Percentiles rank a stretch among this genome's conserved stretches.
Conservation (phyloP, 2,888 invertebrate genomes). For the Heliconius sara region DNA sequence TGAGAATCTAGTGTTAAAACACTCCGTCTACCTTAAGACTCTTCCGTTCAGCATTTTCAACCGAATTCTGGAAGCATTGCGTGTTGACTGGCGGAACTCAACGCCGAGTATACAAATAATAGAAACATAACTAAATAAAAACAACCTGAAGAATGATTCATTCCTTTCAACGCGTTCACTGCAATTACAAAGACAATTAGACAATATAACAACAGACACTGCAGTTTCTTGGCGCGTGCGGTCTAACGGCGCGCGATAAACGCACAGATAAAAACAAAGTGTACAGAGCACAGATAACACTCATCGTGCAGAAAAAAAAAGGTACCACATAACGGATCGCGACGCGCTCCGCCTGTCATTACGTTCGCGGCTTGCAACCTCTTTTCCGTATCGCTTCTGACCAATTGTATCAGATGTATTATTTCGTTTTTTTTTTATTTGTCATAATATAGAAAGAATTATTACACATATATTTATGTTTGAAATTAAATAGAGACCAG, state of each 20-base stretch:
- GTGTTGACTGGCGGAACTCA: too few relatives aligned
- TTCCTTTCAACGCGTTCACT: background rate
- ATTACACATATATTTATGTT: background rate
- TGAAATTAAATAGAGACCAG: background rate
- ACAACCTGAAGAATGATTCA: background rate
- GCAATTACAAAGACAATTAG: slow-evolving; percentile 40
- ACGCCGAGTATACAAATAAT: too few relatives aligned
- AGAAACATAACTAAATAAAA: background rate
- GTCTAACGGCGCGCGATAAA: slow-evolving; percentile 75
- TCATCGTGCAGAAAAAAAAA: slow-evolving; percentile 67
- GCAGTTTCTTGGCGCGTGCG: slow-evolving; percentile 43
- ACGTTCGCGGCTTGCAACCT: slow-evolving; percentile 54
- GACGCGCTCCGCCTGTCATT: slow-evolving; percentile 73
- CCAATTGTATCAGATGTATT: background rate
- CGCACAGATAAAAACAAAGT: slow-evolving; percentile 61
- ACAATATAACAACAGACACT: slow-evolving; percentile 40
- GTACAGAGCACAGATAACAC: slow-evolving; percentile 34
- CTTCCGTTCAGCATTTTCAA: too few relatives aligned
- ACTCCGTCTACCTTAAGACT: too few relatives aligned
- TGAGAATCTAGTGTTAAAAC: too few relatives aligned
- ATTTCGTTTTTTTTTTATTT: background rate
- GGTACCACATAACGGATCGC: slow-evolving; percentile 74
- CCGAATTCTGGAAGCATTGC: too few relatives aligned
- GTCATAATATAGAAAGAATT: background rate
- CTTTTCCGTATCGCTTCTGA: slow-evolving; percentile 28